Evolutionary conservation across 2,888 invertebrate genomes (phyloP), one percentile per base, ranked within the genome.

Genomic region (Congeria kusceri): DNA sequence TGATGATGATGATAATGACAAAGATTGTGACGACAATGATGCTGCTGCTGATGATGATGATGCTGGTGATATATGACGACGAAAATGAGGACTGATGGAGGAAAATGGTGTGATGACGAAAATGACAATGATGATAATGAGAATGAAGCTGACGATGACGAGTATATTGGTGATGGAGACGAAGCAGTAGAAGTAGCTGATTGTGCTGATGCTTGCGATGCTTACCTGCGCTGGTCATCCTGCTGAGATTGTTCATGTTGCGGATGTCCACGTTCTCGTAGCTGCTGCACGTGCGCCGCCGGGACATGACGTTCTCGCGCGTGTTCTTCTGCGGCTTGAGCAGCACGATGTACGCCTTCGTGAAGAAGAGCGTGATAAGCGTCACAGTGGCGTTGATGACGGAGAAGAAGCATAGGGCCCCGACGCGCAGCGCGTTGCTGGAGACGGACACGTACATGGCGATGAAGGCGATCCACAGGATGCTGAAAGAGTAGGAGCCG

Each of bases 291-390:
- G 78, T 80, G 13, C 77, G 69, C n/a, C 72, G 56, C 56, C 89
- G 70, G 0, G 82, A 69, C 95, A 95, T 95, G 13, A 95, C 95
- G 1, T 94, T 93, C 82, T 95, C 95, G 77, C 94, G 94, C 0
- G 95, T 95, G 88, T 95, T 95, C 89, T 95, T 95, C 84, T 95
- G 94, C 1, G 95, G 95, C 76, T 94, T 94, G 83, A 94, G 93
- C 29, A 95, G 90, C 3, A 95, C 95, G 63, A 95, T 94, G 92
- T 95, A 95, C 11, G 95, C 92, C 88, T 95, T 95, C 0, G 95
- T 95, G 47, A 94, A 93, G 86, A 95, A 95, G 20, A 95, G 91
- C 77, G 95, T 95, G 7, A 92, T 93, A 49, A 95, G 89, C 80
- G 95, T 95, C 3, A 95, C 95, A 68, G 94, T 91, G 0, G 94